Conservation (phyloP, 2,888 invertebrate genomes). For the Ditylenchus weischeri region DNA sequence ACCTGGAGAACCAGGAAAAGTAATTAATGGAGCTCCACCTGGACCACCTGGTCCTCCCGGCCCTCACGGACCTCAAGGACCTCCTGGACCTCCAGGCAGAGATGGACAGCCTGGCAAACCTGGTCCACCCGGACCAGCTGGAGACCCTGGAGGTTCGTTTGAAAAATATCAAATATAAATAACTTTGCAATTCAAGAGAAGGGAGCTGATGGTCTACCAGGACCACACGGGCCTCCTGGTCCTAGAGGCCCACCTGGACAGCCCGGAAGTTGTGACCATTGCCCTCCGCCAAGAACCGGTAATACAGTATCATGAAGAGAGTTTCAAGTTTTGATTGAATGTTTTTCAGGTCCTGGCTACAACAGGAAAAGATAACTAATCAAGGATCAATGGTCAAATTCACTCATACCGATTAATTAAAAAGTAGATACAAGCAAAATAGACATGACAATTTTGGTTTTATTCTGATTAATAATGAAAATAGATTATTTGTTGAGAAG, state of each 20-base stretch:
- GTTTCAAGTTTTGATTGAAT: not conserved
- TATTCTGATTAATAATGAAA: no score
- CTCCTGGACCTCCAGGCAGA: conserved; percentile 52
- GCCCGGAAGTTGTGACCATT: conserved; percentile 57
- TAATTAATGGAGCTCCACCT: conserved; percentile 47
- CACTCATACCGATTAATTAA: no score
- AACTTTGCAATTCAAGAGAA: conserved; percentile 14
- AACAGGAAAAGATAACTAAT: conserved; percentile 13
- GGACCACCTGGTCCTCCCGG: conserved; percentile 45
- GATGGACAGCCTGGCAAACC: conserved; percentile 32
- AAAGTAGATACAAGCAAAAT: no score
- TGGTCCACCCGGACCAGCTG: conserved; percentile 36
- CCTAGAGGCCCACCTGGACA: conserved; percentile 35
- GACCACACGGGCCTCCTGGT: conserved; percentile 39
- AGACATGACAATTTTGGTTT: no score
- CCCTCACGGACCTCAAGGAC: conserved; percentile 45
- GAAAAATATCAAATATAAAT: not conserved
- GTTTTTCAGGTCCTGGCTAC: conserved; percentile 42
- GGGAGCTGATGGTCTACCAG: conserved; percentile 45
- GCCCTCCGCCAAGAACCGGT: conserved; percentile 55
- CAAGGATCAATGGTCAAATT: no score
- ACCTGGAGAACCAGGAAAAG: conserved; percentile 42
- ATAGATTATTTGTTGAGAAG: no score
- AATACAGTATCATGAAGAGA: not conserved
- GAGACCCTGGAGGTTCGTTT: conserved; percentile 36